These are phyloP conservation scores for Haemorhous mexicanus DNA, from an alignment of 2,113 vertebrate species.

Conservation along the genomic window DNA sequence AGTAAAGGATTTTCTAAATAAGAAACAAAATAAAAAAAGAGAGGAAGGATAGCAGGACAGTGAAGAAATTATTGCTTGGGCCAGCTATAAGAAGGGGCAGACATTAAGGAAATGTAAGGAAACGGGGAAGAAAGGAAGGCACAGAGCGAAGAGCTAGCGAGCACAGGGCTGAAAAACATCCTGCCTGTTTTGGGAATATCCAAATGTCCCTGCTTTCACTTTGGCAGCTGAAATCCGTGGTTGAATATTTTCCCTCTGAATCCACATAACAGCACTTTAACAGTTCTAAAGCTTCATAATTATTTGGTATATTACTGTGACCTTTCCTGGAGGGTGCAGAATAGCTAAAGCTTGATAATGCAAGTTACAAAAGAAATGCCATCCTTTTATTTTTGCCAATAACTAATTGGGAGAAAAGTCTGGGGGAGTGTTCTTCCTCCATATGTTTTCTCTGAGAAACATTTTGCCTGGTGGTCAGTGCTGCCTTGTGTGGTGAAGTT, in stretches of 20 bases:
- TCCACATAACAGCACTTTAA: neutral
- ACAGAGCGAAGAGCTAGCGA: neutral
- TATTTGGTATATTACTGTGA: neutral
- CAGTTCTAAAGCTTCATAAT: neutral
- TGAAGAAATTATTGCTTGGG: neutral
- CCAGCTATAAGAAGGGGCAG: neutral
- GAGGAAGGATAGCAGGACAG: neutral
- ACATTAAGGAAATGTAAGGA: neutral
- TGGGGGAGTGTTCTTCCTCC: neutral
- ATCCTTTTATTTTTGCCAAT: neutral
- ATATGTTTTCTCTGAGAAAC: neutral
- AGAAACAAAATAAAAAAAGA: neutral
- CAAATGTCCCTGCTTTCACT: neutral
- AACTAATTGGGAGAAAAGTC: neutral
- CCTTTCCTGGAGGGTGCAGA: neutral
- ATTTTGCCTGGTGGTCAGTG: neutral
- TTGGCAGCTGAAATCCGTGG: neutral
- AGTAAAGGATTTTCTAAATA: neutral
- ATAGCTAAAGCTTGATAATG: neutral
- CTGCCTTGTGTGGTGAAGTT: neutral
- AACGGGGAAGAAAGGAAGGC: neutral
- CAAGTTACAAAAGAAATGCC: neutral
- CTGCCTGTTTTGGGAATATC: neutral
- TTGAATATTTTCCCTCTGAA: slow-evolving; percentile 34
- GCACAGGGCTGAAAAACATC: neutral